Evolutionary conservation across 2,888 invertebrate species (phyloP), one percentile per base, ranked within the genome.

Genomic region (Plagodis dolabraria): DNA sequence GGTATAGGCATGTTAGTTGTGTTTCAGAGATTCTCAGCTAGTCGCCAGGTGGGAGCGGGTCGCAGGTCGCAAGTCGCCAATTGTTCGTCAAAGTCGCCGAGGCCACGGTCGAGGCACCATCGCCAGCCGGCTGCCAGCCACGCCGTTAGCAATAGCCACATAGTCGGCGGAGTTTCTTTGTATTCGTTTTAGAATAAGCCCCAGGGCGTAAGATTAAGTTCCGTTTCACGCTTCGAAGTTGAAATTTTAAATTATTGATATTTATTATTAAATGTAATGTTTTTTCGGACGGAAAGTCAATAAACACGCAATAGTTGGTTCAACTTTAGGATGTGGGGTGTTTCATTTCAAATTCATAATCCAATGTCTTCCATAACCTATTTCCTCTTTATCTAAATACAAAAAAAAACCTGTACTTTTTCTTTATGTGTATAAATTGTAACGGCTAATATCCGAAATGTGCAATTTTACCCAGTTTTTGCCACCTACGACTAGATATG

Each of bases 251-350:
- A 81, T 75, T 69, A 76, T 70, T 69, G 64, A 77, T 87, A 82
- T 87, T 86, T 86, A 89, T 85, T 82, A 75, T 53, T 68, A 66
- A 53, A 83, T 86, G 85, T 89, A 88, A 87, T 82, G 84, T 87
- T 89, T 87, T 22, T 86, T 84, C 86, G 86, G 89, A 91, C 90
- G 86, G 81, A 80, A 77, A 87, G 92, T 93, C 93, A 93, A 92
- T 93, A 93, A 93, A 93, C 92, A 91, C 87, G 91, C 93, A 92
- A 92, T 93, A 93, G 93, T 91, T 90, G 87, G 88, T 93, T 93
- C 89, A 87, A 90, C 88, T 85, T 85, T 87, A 86, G 82, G 71
- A 84, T 78, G 75, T 75, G 65, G 54, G 50, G 67, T 65, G 80
- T 79, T 84, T 85, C 76, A 85, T 78, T 87, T 54, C 67, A 57